Conservation (phyloP, 2,888 invertebrate species). For the Acrocera orbiculus region DNA sequence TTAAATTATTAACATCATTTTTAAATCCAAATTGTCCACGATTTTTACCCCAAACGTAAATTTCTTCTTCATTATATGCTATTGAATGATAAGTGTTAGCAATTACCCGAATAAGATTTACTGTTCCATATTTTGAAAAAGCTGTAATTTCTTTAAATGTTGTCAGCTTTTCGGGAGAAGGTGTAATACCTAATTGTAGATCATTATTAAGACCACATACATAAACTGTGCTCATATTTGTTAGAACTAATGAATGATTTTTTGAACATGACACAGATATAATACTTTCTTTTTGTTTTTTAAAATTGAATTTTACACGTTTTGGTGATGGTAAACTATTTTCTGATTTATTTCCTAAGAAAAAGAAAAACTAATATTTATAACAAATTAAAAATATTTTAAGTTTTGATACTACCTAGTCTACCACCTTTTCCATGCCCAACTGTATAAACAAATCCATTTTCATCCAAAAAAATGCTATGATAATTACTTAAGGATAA, state of each 20-base stretch:
- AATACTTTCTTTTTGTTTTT: slow-evolving; percentile 18
- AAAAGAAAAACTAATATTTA: slow-evolving; percentile 53
- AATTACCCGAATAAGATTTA: slow-evolving; percentile 37
- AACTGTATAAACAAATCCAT: slow-evolving; percentile 45
- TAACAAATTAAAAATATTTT: slow-evolving; percentile 38
- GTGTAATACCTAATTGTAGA: slow-evolving; percentile 43
- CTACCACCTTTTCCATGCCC: slow-evolving; percentile 67
- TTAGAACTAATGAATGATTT: slow-evolving; percentile 27
- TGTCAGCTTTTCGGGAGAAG: slow-evolving; percentile 31
- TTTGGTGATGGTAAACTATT: slow-evolving; percentile 28
- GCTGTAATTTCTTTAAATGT: slow-evolving; percentile 24
- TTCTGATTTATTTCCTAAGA: slow-evolving; percentile 43
- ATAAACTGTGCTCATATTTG: slow-evolving; percentile 28
- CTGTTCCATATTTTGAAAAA: slow-evolving; percentile 27
- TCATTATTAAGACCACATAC: slow-evolving; percentile 46
- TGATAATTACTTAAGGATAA: slow-evolving; percentile 32
- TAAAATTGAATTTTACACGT: slow-evolving; percentile 14
- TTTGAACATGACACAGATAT: slow-evolving; percentile 24
- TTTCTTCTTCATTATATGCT: slow-evolving; percentile 39
- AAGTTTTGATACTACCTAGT: slow-evolving; percentile 42
- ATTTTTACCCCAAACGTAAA: slow-evolving; percentile 70
- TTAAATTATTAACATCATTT: slow-evolving; percentile 14
- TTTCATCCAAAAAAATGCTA: slow-evolving; percentile 24
- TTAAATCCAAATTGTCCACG: slow-evolving; percentile 55
- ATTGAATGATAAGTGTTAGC: slow-evolving; percentile 57